These are phyloP conservation scores for Herpetotheres cachinnans DNA, from an alignment of 2,113 vertebrate genomes.

Conservation along the genomic window DNA sequence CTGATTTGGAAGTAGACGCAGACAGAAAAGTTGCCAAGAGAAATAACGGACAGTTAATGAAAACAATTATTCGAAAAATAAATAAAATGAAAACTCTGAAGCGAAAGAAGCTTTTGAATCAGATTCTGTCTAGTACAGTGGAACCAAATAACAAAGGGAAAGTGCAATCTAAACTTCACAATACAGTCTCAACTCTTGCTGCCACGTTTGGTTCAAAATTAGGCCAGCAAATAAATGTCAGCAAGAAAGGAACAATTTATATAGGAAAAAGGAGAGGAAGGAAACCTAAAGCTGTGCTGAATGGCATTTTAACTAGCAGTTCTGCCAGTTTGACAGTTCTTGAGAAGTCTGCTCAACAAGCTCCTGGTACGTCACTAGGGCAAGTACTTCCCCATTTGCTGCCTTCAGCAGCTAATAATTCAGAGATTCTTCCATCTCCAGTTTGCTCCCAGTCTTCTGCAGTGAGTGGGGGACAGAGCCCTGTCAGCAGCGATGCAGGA, in stretches of 20 bases:
- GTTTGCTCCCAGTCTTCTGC: conserved; percentile 85
- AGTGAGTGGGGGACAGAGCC: conserved; percentile 88
- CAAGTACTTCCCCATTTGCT: conserved; percentile 79
- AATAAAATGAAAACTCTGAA: conserved; percentile 98
- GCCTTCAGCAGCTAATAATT: conserved; percentile 62
- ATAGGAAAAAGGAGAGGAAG: conserved; percentile 97
- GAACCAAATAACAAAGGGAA: conserved; percentile 80
- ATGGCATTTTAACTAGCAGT: conserved; percentile 63
- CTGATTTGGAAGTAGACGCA: conserved; percentile 75
- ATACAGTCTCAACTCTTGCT: conserved; percentile 88
- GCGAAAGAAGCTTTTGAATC: conserved; percentile 89
- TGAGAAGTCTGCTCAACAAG: conserved; percentile 76
- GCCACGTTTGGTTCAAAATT: conserved; percentile 90
- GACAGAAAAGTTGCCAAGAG: conserved; percentile 81
- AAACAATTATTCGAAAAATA: conserved; percentile 93
- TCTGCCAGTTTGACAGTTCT: conserved; percentile 65
- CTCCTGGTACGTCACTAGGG: conserved; percentile 71
- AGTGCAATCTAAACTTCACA: conserved; percentile 81
- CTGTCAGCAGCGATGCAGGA: conserved; percentile 84
- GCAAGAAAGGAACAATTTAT: conserved; percentile 98
- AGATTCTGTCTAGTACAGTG: conserved; percentile 78
- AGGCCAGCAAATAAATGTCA: conserved; percentile 97
- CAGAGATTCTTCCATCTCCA: conserved; percentile 87
- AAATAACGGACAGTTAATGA: conserved; percentile 90
- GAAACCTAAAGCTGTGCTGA: conserved; percentile 87